Evolutionary conservation across 1,140 invertebrate genomes (phyloP).

Genomic region (Lordiphosa mommai): DNA sequence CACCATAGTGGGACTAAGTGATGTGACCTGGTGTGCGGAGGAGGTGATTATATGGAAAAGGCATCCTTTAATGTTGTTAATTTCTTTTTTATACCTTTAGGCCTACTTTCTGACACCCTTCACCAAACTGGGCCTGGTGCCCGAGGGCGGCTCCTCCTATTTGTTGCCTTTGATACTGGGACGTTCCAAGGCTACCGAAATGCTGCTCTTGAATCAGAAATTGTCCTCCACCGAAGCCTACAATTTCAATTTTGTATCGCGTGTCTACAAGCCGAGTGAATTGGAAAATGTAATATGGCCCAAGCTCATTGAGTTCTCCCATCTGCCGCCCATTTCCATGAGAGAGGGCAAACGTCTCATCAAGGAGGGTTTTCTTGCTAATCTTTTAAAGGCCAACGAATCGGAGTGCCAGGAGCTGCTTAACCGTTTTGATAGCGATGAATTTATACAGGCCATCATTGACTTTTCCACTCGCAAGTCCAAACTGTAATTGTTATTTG

Average conservation of each 20-base stretch:
- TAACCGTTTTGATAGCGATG: constrained; percentile 29
- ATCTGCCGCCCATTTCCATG: constrained; percentile 51
- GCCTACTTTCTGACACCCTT: constrained; percentile 95
- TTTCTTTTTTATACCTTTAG: constrained; percentile 78
- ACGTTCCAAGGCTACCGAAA: constrained; percentile 86
- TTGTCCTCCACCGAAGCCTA: constrained; percentile 89
- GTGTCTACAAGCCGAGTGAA: constrained; percentile 45
- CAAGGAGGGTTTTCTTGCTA: constrained; percentile 24
- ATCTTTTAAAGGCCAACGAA: constrained; percentile 36
- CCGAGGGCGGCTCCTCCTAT: constrained; percentile 93
- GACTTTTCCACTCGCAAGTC: constrained; percentile 56
- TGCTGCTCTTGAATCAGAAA: constrained; percentile 90
- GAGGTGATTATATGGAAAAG: constrained; percentile 78
- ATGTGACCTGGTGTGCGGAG: constrained; percentile 92
- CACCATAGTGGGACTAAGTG: constrained; percentile 91
- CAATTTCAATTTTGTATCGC: constrained; percentile 83
- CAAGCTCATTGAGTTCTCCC: constrained; percentile 45
- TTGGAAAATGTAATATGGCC: constrained; percentile 58
- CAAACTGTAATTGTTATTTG: constrained; percentile 43
- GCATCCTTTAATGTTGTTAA: neutral
- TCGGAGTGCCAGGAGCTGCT: constrained; percentile 43
- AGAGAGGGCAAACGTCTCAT: constrained; percentile 51
- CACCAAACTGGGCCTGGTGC: constrained; percentile 87
- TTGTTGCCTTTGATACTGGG: constrained; percentile 93
- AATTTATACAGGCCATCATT: constrained; percentile 57